Evolutionary conservation across 2,888 invertebrate species (phyloP).

Genomic region (Clusia tigrina): DNA sequence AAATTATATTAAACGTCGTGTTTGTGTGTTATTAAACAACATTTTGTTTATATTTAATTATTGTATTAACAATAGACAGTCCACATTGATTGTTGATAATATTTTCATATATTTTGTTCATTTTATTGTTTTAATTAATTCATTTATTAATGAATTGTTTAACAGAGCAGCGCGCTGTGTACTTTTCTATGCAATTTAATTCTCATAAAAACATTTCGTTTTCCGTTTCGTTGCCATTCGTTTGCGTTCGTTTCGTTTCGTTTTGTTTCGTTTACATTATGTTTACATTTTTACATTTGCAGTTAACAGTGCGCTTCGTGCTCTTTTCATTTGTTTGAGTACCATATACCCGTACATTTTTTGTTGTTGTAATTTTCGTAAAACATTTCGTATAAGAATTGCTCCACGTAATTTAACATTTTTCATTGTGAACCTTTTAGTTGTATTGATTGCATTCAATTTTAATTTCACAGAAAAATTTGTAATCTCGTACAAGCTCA

Average conservation of each 20-base stretch:
- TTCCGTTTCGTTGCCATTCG: conserved; percentile 15
- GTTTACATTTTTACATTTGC: too few species aligned
- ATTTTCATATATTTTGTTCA: too few species aligned
- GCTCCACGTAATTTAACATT: conserved; percentile 1
- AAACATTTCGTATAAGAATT: conserved; percentile 6
- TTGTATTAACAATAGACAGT: conserved; percentile 26
- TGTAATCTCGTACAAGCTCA: too few species aligned
- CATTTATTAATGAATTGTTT: conserved; percentile 12
- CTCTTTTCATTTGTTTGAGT: too few species aligned
- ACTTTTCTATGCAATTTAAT: neutral
- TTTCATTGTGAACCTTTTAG: conserved; percentile 2
- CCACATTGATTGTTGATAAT: too few species aligned
- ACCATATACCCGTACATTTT: neutral
- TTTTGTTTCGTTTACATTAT: conserved; percentile 15
- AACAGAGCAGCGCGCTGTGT: neutral
- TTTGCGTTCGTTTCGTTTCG: conserved; percentile 11
- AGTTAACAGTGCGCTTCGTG: too few species aligned
- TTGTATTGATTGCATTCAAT: neutral
- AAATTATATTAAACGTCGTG: conserved; percentile 49
- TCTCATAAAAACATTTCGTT: conserved; percentile 7
- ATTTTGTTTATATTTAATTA: conserved; percentile 9
- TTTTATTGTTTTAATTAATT: conserved; percentile 7
- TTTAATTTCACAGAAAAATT: too few species aligned
- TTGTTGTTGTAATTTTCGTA: neutral
- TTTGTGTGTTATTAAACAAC: conserved; percentile 56